Conservation (phyloP, 2,797 vertebrate species). For the Centroberyx gerrardi region DNA sequence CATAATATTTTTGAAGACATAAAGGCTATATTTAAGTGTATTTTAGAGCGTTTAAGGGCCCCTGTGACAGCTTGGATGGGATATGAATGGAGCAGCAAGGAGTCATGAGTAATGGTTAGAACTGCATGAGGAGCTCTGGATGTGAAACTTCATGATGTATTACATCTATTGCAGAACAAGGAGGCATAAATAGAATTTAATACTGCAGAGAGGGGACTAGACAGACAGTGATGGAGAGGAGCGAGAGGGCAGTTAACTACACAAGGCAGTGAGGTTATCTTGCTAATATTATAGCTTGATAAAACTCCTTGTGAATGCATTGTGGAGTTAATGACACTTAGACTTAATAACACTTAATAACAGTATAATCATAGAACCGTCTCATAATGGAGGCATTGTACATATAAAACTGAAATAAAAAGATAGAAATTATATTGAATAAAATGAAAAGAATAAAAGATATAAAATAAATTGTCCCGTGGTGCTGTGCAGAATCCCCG, state of each 20-base stretch:
- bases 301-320: constrained; percentile 26
- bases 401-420: no score
- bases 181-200: constrained; percentile 13
- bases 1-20: constrained; percentile 19
- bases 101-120: constrained; percentile 33
- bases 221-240: constrained; percentile 9
- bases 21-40: constrained; percentile 43
- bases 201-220: not conserved
- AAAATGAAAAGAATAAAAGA: no score
- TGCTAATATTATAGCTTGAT: constrained; percentile 11
- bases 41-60: constrained; percentile 35
- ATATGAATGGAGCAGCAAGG: constrained; percentile 23
- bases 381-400: not conserved
- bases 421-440: no score
- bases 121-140: constrained; percentile 22
- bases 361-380: constrained; percentile 34
- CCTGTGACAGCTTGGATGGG: constrained; percentile 46
- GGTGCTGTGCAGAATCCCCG: no score
- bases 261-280: constrained; percentile 21
- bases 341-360: not conserved
- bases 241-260: not conserved
- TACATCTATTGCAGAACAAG: constrained; percentile 27
- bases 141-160: constrained; percentile 27
- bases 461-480: no score
- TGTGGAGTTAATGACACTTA: not conserved